Base-by-base conservation (phyloP, 1,140 invertebrate genomes). In the Conus betulinus region DNA sequence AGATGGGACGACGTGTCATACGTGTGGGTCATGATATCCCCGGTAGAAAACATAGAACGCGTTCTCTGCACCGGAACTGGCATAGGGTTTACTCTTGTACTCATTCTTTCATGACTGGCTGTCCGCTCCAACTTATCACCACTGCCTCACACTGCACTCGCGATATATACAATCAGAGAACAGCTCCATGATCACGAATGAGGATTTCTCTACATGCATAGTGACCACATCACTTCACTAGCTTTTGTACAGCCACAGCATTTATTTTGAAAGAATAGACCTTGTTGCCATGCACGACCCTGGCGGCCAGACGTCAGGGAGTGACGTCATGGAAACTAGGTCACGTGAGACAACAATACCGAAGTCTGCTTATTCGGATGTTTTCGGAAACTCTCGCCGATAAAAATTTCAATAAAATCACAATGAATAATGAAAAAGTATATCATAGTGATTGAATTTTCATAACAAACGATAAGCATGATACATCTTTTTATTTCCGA, bases 261-360 rank as follows among this genome's bases (percentile, higher is more conserved):
- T 71, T 91, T 93, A 92, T 92, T 93, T 93, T 90, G 89, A 92
- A 91, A 91, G 90, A 92, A 94, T 93, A 92, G 93, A 91, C 92
- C 92, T 90, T 90, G 93, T 94, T 94, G 93, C 93, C 92, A 93
- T 92, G 93, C 92, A 92, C 91, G 92, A 93, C 93, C 92, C 92
- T 91, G 91, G 91, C 93, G 91, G 92, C 91, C 91, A 89, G 89
- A 94, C 93, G 93, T 93, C 92, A 89, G 90, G 90, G 63, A 84
- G 88, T 92, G 90, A 93, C 79, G 79, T 81, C 79, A 81, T 94
- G 93, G 92, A 94, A 93, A 94, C 93, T 93, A 92, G 88, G 91
- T 93, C 93, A 94, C 93, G 91, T 94, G 93, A 90, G 87, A 86
- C 87, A 90, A 90, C 87, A 90, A 90, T 88, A 25, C 83, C 55